Evolutionary conservation across 2,113 vertebrate species (phyloP).

Genomic region (Heliornis fulica): DNA sequence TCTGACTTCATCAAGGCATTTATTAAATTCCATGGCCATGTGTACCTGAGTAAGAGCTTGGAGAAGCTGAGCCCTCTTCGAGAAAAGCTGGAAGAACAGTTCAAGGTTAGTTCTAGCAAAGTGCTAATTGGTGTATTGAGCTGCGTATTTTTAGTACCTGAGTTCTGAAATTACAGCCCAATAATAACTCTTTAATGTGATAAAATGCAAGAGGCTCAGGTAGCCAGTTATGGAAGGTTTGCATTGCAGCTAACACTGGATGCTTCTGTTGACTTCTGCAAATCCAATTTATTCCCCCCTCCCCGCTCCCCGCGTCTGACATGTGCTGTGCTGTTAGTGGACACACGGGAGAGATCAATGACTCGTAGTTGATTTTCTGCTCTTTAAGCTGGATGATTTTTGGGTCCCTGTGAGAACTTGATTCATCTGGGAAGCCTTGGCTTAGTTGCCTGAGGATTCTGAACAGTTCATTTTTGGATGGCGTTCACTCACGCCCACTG

Average conservation of each 20-base stretch:
- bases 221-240: background rate
- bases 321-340: accelerated
- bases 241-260: background rate
- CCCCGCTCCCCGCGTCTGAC: background rate
- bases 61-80: slow-evolving; percentile 91
- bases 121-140: background rate
- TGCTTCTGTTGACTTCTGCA: background rate
- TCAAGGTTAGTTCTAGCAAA: slow-evolving; percentile 84
- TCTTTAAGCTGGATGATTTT: background rate
- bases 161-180: background rate
- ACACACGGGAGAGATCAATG: background rate
- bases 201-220: background rate
- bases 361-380: background rate
- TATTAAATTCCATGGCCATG: slow-evolving; percentile 98
- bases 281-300: background rate
- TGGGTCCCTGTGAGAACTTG: background rate
- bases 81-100: slow-evolving; percentile 96
- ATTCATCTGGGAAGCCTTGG: background rate
- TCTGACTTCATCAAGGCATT: slow-evolving; percentile 98
- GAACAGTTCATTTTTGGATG: background rate
- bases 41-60: slow-evolving; percentile 93
- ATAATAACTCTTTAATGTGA: background rate
- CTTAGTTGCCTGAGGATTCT: background rate
- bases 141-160: background rate
- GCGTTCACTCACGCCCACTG: background rate